Evolutionary conservation across 2,797 vertebrate genomes (phyloP), one percentile per base, ranked within the genome.

Genomic region (Platalea minor): DNA sequence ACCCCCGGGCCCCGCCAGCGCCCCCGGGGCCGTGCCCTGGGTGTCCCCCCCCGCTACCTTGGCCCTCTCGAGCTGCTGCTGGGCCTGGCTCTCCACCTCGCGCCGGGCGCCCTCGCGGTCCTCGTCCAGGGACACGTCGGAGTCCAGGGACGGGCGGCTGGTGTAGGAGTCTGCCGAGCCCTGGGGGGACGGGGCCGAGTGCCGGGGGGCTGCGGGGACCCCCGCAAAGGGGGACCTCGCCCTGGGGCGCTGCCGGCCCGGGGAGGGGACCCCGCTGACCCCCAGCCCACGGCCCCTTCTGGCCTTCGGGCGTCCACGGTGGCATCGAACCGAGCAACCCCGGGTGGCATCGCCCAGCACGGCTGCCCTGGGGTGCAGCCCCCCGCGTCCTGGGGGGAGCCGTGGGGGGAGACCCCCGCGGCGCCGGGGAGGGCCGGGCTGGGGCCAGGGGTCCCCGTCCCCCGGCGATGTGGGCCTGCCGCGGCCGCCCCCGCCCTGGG

Each of bases 161-260:
- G 99, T 99, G 95, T 99, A 99, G 94, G 99, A 99, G 98, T 99
- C 99, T 54, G 99, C 99, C 93, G 99, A 99, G 97, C 99, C 99
- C 99, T 99, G 96, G 31, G 74, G 13, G 11, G 23, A 51, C 9
- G 51, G 26, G 39, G 51, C 48, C 74, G 54, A 80, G 94, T 74
- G 90, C 51, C 1, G 13, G 74, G 54, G 69, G 57, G 89, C 60
- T 65, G 57, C 0, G 2, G 26, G 33, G 19, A 7, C 72, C 65
- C 68, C n/a, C 43, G 0, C 6, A 14, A 17, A 4, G 20, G 13
- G 14, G 7, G 20, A 5, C 31, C 13, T 15, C 3, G 1, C 14
- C 24, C 57, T 12, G 53, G 29, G 45, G 17, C 0, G 0, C 2
- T 11, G 45, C 13, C 77, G 64, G 39, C 24, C n/a, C 3, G 6